Evolutionary conservation across 2,797 vertebrate species (phyloP), one percentile per base, ranked within the genome.

Genomic region (Pangasius macronema): DNA sequence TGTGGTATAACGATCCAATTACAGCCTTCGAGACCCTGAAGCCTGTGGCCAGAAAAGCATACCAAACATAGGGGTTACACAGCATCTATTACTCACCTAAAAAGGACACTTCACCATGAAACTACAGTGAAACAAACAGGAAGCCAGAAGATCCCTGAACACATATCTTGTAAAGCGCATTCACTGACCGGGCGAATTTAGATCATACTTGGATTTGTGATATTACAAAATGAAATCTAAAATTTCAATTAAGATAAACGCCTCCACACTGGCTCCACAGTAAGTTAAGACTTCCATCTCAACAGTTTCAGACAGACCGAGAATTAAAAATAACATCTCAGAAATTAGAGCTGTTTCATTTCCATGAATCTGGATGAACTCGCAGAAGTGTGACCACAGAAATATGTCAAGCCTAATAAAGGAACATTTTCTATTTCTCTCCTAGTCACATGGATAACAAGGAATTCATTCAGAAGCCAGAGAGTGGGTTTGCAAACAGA

Each of bases 321-420:
- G 5, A 20, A 30, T 81, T 85, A 51, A 72, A 80, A 80, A 65
- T 36, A 79, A 24, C 33, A 68, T 61, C 63, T 46, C 36, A 53
- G 83, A 82, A 82, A 85, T 67, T 24, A 49, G 27, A 82, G 42
- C 42, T 1, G 65, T 67, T 82, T 85, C 36, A 88, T n/a, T 82
- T 85, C 87, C 87, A 84, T 51, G 61, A 79, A 84, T 39, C 59
- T 33, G 46, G 70, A 63, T 14, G 16, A 65, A 67, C 27, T 87
- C 67, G 72, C 81, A 87, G 72, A 81, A 84, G 75, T 80, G 39
- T 81, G 46, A 87, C 87, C 75, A 80, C 46, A 80, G 79, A 59
- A 84, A 70, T 67, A 85, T 53, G 39, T 57, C 84, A 57, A 30
- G 46, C 33, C 10, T 73, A 82, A 75, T 51, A 75, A 55, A 63